Evolutionary conservation across 2,113 vertebrate genomes (phyloP), one percentile per base, ranked within the genome.

Genomic region (Hylia prasina): DNA sequence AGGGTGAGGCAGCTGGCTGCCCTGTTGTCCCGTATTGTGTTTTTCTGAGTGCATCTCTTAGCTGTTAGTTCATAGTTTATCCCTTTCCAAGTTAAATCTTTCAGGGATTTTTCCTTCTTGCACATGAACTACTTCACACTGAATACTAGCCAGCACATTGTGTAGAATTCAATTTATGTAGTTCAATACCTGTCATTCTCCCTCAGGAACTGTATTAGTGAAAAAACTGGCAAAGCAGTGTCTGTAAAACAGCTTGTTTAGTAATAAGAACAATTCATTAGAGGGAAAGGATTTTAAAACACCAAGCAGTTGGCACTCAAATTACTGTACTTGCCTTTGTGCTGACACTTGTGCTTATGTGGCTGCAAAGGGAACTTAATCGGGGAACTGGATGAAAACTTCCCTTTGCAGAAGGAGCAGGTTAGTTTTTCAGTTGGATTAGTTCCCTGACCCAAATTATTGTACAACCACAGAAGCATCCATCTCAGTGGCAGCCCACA

Each of bases 361-460:
- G 70, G 66, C 94, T 93, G 82, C 82, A 72, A 69, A 53, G 35
- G 78, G 72, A 89, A 70, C 84, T 68, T 87, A 85, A 89, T 87
- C 73, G 48, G 35, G 66, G n/a, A 87, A 72, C 48, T 87, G 94
- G 66, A 60, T 76, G 53, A 94, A 95, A 93, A 92, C 40, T 76
- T 89, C 51, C n/a, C 70, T 87, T 90, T 72, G 75, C 63, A 90
- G 60, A 61, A 92, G 53, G 37, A 90, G 53, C 66, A 70, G 57
- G 57, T 79, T 94, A 57, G 22, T 82, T 95, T 94, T 93, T 44
- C 47, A 64, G 30, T 82, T 94, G 87, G 84, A 91, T 94, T 87
- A 48, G 57, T 95, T 91, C 87, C 81, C 94, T 96, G 70, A 92
- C 73, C 87, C 53, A 95, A 82, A 96, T 95, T 93, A 80, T 83